Base-by-base conservation (phyloP, 1,140 invertebrate genomes). In the Apocrypta bakeri region DNA sequence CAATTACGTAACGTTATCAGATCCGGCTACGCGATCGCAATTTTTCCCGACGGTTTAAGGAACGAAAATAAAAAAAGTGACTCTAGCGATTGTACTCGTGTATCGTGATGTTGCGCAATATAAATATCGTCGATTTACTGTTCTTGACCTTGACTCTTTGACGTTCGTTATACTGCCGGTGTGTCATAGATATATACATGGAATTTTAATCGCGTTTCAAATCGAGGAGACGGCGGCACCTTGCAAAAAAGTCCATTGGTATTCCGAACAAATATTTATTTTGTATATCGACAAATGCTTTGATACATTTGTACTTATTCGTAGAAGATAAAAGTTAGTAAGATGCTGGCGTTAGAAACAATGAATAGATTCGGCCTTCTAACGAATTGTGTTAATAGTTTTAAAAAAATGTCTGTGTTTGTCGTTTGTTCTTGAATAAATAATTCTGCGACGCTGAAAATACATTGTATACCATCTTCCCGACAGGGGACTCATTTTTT, bases 191-290 rank as follows among this genome's bases (percentile, higher is more conserved):
- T 56, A 33, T 12, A n/a, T 76, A 77, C 25, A 25, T 40, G 33
- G 33, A 77, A 77, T 77, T 77, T 42, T 29, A 56, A 31, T 40
- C 25, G 72, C 72, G 72, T 74, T 73, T 40, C 25, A 74, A 74
- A 74, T 27, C 17, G 14, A 31, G 29, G 42, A 12, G 25, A 24
- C 2, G 29, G 12, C 63, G 63, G 27, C 14, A 31, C 71, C 37
- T 73, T 27, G 17, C 71, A 37, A 37, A 73, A 73, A 24, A n/a
- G n/a, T n/a, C 25, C n/a, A 1, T 73, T 42, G 6, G 25, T 66
- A 66, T 27, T 25, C 64, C 14, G 8, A 21, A 29, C 64, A 17
- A 29, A 17, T 3, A 66, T 66, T 66, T 66, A 71, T 71, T 71
- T 33, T 71, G 68, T 6, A 29, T 71, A 33, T 66, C 27, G 64